phyloP scores from a whole-genome alignment of 2,113 vertebrate species.

The Micromys minutus region DNA sequence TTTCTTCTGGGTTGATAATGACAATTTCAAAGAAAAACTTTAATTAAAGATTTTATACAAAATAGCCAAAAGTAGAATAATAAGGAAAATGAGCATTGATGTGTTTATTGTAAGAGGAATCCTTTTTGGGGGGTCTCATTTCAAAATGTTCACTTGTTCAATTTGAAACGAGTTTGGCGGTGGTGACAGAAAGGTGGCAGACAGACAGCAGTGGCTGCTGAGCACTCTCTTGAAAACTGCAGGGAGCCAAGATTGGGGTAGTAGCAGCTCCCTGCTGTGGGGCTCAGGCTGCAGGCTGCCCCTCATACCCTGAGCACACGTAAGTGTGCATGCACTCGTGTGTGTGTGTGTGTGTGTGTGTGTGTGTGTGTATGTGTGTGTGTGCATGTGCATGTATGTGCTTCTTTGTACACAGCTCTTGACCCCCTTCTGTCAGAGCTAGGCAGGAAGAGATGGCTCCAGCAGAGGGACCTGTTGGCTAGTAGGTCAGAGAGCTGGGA shows the following conservation, averaged over 20 bases:
- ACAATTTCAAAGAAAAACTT: slow-evolving; percentile 88
- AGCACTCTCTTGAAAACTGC: not conserved
- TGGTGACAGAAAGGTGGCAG: slow-evolving; percentile 63
- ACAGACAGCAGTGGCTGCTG: slow-evolving; percentile 38
- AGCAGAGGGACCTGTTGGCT: not conserved
- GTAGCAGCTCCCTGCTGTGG: not conserved
- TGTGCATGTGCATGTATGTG: not conserved
- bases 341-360: not conserved
- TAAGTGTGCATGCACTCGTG: not conserved
- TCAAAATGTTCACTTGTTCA: slow-evolving; percentile 58
- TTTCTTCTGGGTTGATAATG: slow-evolving; percentile 87
- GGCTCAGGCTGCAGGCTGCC: not conserved
- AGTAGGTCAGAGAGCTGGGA: rapidly evolving
- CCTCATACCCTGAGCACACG: not conserved
- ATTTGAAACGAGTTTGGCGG: slow-evolving; percentile 15
- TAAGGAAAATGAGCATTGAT: slow-evolving; percentile 85
- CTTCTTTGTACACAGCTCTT: not conserved
- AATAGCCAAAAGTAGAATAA: slow-evolving; percentile 85
- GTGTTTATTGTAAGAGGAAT: slow-evolving; percentile 82
- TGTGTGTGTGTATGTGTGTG: not conserved
- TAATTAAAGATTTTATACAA: slow-evolving; percentile 90
- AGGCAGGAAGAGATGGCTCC: no score
- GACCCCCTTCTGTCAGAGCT: not conserved
- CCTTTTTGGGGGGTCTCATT: slow-evolving; percentile 71
- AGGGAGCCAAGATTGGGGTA: not conserved